phyloP scores from a whole-genome alignment of 2,797 vertebrate genomes.

The Urocyon cinereoargenteus region DNA sequence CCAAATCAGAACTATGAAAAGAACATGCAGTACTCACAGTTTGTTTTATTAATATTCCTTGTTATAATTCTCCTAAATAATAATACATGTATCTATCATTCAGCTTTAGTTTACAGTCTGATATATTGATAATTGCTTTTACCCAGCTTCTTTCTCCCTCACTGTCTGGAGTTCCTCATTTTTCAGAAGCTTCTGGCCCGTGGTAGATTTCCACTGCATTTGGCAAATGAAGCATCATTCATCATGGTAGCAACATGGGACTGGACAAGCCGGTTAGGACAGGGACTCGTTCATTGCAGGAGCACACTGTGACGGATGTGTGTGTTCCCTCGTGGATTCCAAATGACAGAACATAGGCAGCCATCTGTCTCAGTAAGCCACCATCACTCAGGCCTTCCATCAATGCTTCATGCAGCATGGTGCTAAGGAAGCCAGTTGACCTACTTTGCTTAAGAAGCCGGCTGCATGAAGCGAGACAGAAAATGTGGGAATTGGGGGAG shows the following conservation, averaged over 20 bases:
- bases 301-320: background rate
- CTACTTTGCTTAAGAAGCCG: background rate
- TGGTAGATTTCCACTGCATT: background rate
- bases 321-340: background rate
- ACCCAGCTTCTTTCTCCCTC: background rate
- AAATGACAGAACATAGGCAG: background rate
- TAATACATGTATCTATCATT: background rate
- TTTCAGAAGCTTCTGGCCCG: background rate
- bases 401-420: background rate
- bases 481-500: background rate
- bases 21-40: background rate
- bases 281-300: background rate
- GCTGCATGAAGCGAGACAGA: background rate
- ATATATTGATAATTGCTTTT: background rate
- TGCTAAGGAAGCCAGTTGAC: background rate
- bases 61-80: background rate
- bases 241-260: background rate
- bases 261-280: background rate
- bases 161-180: background rate
- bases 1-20: conserved; percentile 42
- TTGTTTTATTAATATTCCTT: background rate
- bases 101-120: background rate
- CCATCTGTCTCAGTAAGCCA: background rate
- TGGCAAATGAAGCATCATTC: background rate
- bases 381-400: background rate